Base-by-base conservation (phyloP, 2,888 invertebrate genomes). In the Drosophila bunnanda region DNA sequence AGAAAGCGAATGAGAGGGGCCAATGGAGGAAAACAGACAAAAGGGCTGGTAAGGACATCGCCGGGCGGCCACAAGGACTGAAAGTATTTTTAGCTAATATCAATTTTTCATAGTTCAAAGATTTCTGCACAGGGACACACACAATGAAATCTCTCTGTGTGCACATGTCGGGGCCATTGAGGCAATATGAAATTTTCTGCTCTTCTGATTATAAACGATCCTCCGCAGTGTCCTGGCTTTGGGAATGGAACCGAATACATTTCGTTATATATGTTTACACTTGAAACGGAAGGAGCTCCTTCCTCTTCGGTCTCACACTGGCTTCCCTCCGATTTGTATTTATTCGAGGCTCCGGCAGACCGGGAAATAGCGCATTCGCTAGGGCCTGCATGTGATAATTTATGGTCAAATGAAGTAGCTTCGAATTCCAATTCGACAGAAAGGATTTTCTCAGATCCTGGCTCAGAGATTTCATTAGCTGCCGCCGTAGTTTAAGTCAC, bases 61-160 rank as follows among this genome's bases (percentile, higher is more conserved):
- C 61, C 44, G 54, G 39, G 54, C 41, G 48, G 46, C 50, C 58
- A 72, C 64, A 77, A 82, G 84, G 80, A 85, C 85, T 77, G 68
- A 85, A 86, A 85, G 88, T 82, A 88, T 87, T 85, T 88, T 85
- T 82, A 88, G 86, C 89, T 85, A 88, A 87, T 87, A 87, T 88
- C 87, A 87, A 87, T 87, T 87, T 87, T 87, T 87, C 89, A 87
- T 87, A 89, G 89, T 89, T 87, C 89, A 87, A 86, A 89, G 89
- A 88, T 89, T 87, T 86, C 81, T 62, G 66, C 72, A 65, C 75
- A 46, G 41, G 4, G 25, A 66, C 53, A 46, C 44, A 59, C 54
- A 55, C 62, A 46, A 10, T n/a, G 10, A 59, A 44, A 66, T 46
- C 46, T 12, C n/a, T 30, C n/a, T 77, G 72, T 75, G 54, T 66